A percentile compares a stretch with the other conserved stretches of the same genome.
Evolutionary conservation across 2,888 invertebrate genomes (phyloP).

Genomic region (Athrips mouffetella): DNA sequence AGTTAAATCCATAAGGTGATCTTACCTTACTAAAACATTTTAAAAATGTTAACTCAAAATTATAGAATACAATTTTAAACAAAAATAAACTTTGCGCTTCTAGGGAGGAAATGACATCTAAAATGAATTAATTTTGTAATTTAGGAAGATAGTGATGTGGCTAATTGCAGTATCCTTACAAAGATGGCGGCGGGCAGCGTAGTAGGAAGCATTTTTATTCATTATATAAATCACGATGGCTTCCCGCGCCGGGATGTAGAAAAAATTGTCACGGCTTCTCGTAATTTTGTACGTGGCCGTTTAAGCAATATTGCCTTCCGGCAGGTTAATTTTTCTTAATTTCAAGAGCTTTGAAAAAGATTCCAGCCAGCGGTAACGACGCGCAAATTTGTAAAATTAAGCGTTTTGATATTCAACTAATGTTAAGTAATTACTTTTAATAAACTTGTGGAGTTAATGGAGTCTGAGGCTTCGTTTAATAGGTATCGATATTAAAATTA

Average conservation of each 20-base stretch:
- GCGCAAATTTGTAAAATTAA: conserved; percentile 27
- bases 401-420: conserved; percentile 17
- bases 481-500: too few relatives aligned
- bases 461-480: neutral
- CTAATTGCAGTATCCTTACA: conserved; percentile 68
- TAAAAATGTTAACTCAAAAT: too few relatives aligned
- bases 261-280: conserved; percentile 73
- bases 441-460: neutral
- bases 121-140: conserved; percentile 35
- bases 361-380: conserved; percentile 25
- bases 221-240: conserved; percentile 73
- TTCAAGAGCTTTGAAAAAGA: conserved; percentile 52
- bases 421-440: conserved; percentile 15
- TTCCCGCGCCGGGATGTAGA: conserved; percentile 55
- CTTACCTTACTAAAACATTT: too few relatives aligned
- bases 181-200: conserved; percentile 43
- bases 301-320: conserved; percentile 62
- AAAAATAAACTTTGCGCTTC: too few relatives aligned
- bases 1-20: too few relatives aligned
- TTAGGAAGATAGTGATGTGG: conserved; percentile 56
- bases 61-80: too few relatives aligned
- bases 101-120: too few relatives aligned
- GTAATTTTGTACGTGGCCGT: conserved; percentile 75
- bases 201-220: conserved; percentile 72
- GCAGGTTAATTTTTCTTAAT: conserved; percentile 73